Percentiles rank a stretch among this genome's conserved stretches.
Conservation (phyloP, 2,888 invertebrate species). For the Meta bourneti region DNA sequence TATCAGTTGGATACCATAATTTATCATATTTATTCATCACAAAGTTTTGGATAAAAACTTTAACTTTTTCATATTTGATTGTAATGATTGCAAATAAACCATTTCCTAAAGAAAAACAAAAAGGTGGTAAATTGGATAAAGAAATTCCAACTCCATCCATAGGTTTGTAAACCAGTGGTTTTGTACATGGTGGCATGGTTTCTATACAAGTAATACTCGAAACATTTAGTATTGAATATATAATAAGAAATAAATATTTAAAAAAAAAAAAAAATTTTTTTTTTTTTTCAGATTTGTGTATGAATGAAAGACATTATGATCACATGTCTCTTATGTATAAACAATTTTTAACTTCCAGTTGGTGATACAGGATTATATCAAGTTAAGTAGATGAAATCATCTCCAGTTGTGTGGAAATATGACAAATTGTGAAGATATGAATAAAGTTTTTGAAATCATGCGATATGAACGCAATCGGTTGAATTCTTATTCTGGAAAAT, state of each 20-base stretch:
- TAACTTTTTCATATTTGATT: neutral
- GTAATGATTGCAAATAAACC: neutral
- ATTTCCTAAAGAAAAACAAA: conserved; percentile 15
- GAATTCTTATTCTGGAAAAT: conserved; percentile 80
- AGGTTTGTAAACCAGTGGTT: neutral
- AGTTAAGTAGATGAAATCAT: no score
- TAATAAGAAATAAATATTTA: no score
- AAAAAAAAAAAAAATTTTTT: no score
- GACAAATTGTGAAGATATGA: no score
- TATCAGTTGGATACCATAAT: neutral
- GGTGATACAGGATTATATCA: no score
- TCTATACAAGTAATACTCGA: neutral
- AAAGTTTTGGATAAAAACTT: conserved; percentile 7
- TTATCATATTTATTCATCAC: neutral
- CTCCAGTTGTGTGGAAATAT: no score
- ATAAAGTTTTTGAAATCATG: conserved; percentile 44
- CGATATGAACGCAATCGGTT: conserved; percentile 64
- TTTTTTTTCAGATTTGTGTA: no score
- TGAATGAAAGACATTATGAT: no score
- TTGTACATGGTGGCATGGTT: neutral
- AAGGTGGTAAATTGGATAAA: neutral
- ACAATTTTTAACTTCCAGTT: no score
- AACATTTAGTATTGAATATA: no score
- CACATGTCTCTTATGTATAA: no score
- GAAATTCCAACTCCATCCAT: neutral